Evolutionary conservation across 2,888 invertebrate species (phyloP).

Genomic region (Drosophila acutilabella): DNA sequence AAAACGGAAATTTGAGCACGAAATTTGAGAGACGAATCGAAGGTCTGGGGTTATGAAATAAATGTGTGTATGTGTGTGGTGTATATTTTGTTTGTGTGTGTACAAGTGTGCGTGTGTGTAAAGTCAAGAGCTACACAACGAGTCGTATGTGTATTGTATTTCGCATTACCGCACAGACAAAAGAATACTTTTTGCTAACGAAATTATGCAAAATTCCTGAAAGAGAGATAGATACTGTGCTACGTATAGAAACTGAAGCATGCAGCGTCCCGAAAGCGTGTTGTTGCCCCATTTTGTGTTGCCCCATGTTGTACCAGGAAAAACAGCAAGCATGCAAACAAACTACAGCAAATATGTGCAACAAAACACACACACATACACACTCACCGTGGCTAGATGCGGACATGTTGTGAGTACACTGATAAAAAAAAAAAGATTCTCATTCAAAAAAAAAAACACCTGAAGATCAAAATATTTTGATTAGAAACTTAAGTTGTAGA

Average conservation of each 20-base stretch:
- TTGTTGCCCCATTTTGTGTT: constrained; percentile 15
- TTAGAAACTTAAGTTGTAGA: too few relatives aligned
- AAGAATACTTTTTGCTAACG: constrained; percentile 59
- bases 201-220: constrained; percentile 66
- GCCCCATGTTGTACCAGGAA: not conserved
- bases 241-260: constrained; percentile 7
- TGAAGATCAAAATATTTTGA: too few relatives aligned
- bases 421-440: not conserved
- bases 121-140: constrained; percentile 27
- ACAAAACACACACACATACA: constrained; percentile 22
- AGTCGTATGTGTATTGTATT: constrained; percentile 35
- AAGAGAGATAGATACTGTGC: constrained; percentile 12
- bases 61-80: not conserved
- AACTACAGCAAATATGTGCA: constrained; percentile 62
- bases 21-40: constrained; percentile 25
- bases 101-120: not conserved
- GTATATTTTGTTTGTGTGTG: not conserved
- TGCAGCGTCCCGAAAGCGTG: constrained; percentile 5
- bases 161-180: constrained; percentile 58
- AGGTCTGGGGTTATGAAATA: not conserved
- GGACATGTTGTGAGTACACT: constrained; percentile 5
- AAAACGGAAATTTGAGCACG: constrained; percentile 66
- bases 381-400: constrained; percentile 13
- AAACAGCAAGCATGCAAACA: constrained; percentile 49
- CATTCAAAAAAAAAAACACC: too few relatives aligned